Conservation (phyloP, 2,797 vertebrate species). For the Ibycter americanus region DNA sequence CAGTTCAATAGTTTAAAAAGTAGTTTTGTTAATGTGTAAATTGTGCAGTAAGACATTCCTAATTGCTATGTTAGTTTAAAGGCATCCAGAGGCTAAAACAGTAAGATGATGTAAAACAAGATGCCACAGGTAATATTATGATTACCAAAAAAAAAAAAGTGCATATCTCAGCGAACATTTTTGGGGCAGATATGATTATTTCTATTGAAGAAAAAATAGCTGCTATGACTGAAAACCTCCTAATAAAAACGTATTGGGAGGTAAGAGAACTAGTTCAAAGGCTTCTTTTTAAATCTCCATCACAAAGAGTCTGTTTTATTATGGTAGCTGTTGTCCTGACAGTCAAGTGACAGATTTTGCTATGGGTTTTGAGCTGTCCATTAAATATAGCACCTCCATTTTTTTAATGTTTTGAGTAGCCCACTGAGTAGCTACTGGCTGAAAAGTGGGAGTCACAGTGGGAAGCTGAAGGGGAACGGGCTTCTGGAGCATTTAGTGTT, state of each 20-base stretch:
- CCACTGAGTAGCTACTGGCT: conserved; percentile 67
- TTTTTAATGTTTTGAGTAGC: conserved; percentile 76
- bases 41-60: not conserved
- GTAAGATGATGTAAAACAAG: not conserved
- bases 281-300: not conserved
- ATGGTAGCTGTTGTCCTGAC: conserved; percentile 42
- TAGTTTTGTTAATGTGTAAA: not conserved
- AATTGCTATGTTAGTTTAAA: not conserved
- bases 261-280: conserved; percentile 10
- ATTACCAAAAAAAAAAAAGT: not conserved
- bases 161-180: not conserved
- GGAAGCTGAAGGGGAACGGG: conserved; percentile 75
- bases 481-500: conserved; percentile 74
- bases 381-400: conserved; percentile 78
- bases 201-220: not conserved
- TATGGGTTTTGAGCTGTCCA: conserved; percentile 75
- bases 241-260: conserved; percentile 3
- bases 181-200: not conserved
- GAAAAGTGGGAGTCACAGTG: conserved; percentile 75
- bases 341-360: conserved; percentile 64
- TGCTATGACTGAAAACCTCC: not conserved
- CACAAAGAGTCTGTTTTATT: conserved; percentile 2
- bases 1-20: not conserved
- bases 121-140: not conserved
- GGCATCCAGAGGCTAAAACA: not conserved